A percentile compares a stretch with the other conserved stretches of the same genome.
Evolutionary conservation across 2,888 invertebrate genomes (phyloP).

Genomic region (Chrysomela aeneicollis): DNA sequence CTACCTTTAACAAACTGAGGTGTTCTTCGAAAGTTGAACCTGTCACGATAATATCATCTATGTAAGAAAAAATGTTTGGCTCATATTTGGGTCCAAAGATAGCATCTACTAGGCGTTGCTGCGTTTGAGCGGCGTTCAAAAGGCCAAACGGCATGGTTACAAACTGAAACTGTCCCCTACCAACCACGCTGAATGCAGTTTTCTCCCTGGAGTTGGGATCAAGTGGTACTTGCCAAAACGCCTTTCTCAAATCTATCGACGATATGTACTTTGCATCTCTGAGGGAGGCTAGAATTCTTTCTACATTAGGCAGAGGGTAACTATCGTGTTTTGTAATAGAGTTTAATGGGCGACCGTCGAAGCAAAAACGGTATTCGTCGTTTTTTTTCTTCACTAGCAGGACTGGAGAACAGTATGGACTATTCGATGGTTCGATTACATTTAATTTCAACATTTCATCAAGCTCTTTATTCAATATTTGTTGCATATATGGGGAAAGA

Average conservation of each 20-base stretch:
- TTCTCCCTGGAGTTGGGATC: neutral
- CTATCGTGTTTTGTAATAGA: conserved; percentile 26
- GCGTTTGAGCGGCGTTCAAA: conserved; percentile 30
- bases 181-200: conserved; percentile 44
- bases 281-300: conserved; percentile 27
- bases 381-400: conserved; percentile 32
- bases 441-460: conserved; percentile 30
- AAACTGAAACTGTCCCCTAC: conserved; percentile 48
- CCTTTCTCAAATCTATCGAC: conserved; percentile 31
- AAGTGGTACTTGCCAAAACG: conserved; percentile 31
- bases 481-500: conserved; percentile 31
- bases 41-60: conserved; percentile 38
- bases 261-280: conserved; percentile 28
- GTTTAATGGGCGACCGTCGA: conserved; percentile 27
- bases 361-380: conserved; percentile 27
- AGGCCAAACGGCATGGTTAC: conserved; percentile 41
- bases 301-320: conserved; percentile 28
- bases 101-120: conserved; percentile 35
- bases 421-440: conserved; percentile 25
- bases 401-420: conserved; percentile 27
- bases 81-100: conserved; percentile 41
- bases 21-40: conserved; percentile 7
- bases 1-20: neutral
- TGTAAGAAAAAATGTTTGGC: conserved; percentile 34
- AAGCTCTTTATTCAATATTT: conserved; percentile 29